A percentile compares a stretch with the other conserved stretches of the same genome.
Evolutionary conservation across 2,113 vertebrate genomes (phyloP).

Genomic region (Tetrao urogallus): DNA sequence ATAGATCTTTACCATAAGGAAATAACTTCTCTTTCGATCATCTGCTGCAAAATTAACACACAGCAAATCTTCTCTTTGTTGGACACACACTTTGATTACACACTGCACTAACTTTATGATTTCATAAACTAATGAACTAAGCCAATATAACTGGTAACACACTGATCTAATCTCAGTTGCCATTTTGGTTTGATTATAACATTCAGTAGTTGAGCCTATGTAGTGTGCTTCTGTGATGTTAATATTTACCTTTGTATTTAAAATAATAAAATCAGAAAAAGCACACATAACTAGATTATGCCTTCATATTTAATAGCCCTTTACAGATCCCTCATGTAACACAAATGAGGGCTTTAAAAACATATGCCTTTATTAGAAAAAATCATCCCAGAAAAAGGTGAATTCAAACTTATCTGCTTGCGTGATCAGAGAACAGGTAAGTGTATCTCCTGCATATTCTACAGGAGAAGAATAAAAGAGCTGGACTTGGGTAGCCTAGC

Average conservation of each 20-base stretch:
- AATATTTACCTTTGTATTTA: slow-evolving; percentile 33
- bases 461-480: not conserved
- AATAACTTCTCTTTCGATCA: not conserved
- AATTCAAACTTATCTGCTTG: not conserved
- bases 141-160: not conserved
- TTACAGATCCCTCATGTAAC: not conserved
- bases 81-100: not conserved
- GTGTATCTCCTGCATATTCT: not conserved
- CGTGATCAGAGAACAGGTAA: not conserved
- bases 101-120: slow-evolving; percentile 1
- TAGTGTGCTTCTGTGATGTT: not conserved
- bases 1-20: not conserved
- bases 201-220: not conserved
- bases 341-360: not conserved
- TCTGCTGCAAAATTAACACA: not conserved
- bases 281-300: not conserved
- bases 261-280: slow-evolving; percentile 7
- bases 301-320: not conserved
- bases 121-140: slow-evolving; percentile 18
- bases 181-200: not conserved
- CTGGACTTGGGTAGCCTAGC: not conserved
- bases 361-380: not conserved
- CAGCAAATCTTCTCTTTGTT: not conserved
- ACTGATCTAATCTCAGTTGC: slow-evolving; percentile 11
- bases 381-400: not conserved